Percentiles rank a stretch among this genome's conserved stretches.
These are phyloP conservation scores for Lutjanus argentimaculatus DNA, from an alignment of 2,797 vertebrate species.

Conservation along the genomic window DNA sequence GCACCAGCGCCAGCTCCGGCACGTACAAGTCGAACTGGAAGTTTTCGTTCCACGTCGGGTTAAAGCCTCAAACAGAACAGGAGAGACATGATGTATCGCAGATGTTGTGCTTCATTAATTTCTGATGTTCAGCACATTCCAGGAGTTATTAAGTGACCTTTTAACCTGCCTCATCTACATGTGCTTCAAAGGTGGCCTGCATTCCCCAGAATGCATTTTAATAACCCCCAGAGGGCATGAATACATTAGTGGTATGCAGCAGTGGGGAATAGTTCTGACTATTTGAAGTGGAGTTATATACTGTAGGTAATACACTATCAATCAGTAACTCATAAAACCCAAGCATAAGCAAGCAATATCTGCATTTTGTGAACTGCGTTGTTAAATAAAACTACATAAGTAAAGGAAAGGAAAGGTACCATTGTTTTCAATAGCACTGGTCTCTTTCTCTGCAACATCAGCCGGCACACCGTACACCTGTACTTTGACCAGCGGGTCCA, in stretches of 20 bases:
- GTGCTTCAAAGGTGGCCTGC: not conserved
- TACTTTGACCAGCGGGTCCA: constrained; percentile 93
- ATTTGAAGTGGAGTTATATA: too few species aligned
- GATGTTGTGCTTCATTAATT: not conserved
- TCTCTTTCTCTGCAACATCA: constrained; percentile 88
- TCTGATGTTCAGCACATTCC: not conserved
- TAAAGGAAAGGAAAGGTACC: constrained; percentile 80
- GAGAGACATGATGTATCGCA: not conserved
- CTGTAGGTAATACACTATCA: too few species aligned
- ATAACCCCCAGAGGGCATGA: not conserved
- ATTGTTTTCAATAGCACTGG: constrained; percentile 88
- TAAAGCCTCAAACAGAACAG: constrained; percentile 88
- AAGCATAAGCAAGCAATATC: too few species aligned
- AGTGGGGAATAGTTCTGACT: not conserved
- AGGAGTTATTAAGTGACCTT: constrained; percentile 2
- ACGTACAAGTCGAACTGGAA: constrained; percentile 92
- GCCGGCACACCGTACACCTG: constrained; percentile 89
- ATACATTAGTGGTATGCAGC: not conserved
- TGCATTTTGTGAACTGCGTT: not conserved
- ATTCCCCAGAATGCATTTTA: not conserved
- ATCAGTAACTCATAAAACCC: too few species aligned
- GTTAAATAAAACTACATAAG: not conserved
- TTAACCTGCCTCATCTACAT: not conserved
- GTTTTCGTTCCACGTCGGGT: constrained; percentile 92
- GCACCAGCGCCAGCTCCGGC: constrained; percentile 92